Base-by-base conservation (phyloP, 1,140 invertebrate species). In the Eubasilissa regina region DNA sequence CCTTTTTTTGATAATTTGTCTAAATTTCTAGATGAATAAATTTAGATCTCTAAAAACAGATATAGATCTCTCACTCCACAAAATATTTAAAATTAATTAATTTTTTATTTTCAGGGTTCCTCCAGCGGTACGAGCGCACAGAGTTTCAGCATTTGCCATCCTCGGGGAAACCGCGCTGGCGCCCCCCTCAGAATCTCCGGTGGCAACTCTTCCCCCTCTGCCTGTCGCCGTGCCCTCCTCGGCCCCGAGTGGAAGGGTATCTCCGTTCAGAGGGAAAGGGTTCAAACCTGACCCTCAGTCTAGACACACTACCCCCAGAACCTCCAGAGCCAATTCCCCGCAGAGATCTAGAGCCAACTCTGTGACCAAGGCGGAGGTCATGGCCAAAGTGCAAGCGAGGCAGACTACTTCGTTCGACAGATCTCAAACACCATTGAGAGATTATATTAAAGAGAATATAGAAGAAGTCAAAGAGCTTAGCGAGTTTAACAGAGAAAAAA, bases 401-500 rank as follows among this genome's bases (percentile, higher is more conserved):
- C 87, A 87, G 9, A 80, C 86, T 58, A 84, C 86, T 3, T 85
- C 83, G 75, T 84, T 87, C 25, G 87, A 89, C 81, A 88, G 86
- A 47, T 86, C 88, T 85, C 86, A 87, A 4, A 84, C 84, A 68
- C 83, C 86, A 12, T 85, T 85, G 0, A 85, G 87, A 80, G 87
- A 89, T 66, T 89, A 88, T 70, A 83, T 89, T 3, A 89, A 87
- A 85, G 86, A 89, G 84, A 89, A 89, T 68, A 89, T 88, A 68
- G 86, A 89, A 84, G 89, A 88, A 85, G 83, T 89, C 4, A 87
- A 87, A 85, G 89, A 88, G 83, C 44, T 89, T 8, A 89, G 89
- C 75, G 87, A 89, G 62, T 79, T 89, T 21, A 89, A 89, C 75
- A 87, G 87, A 85, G 89, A 89, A 84, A 87, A 87, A 64, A 86